These are phyloP conservation scores for Pecten maximus DNA, from an alignment of 2,888 invertebrate species.

Conservation along the genomic window DNA sequence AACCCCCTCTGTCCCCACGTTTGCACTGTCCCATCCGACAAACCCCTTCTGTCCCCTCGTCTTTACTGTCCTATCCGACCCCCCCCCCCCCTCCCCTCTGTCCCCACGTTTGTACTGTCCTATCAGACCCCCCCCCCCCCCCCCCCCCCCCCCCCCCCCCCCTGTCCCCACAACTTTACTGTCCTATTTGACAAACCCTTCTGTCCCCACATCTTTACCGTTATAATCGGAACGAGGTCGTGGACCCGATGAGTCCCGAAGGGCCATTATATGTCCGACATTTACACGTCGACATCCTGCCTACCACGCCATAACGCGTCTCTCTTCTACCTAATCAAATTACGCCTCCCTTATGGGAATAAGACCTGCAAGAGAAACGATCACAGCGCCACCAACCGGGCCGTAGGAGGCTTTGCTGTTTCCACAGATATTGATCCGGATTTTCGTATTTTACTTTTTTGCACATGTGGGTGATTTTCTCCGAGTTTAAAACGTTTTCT, in stretches of 20 bases:
- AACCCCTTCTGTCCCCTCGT: too few relatives aligned
- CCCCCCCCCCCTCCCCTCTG: too few relatives aligned
- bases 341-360: conserved; percentile 12
- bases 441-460: neutral
- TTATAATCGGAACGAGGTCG: neutral
- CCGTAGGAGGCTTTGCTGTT: neutral
- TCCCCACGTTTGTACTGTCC: too few relatives aligned
- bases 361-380: neutral
- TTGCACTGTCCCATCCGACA: too few relatives aligned
- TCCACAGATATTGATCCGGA: neutral
- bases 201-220: neutral
- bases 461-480: neutral
- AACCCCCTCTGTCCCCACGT: too few relatives aligned
- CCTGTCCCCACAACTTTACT: too few relatives aligned
- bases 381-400: neutral
- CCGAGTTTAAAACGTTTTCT: neutral
- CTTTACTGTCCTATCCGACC: too few relatives aligned
- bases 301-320: neutral
- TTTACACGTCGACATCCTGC: neutral
- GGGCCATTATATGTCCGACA: neutral
- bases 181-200: neutral
- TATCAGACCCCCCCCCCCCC: too few relatives aligned
- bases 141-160: too few relatives aligned
- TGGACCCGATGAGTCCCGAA: neutral
- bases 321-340: conserved; percentile 8